Conservation (phyloP, 2,113 vertebrate genomes). For the Hippocampus zosterae region DNA sequence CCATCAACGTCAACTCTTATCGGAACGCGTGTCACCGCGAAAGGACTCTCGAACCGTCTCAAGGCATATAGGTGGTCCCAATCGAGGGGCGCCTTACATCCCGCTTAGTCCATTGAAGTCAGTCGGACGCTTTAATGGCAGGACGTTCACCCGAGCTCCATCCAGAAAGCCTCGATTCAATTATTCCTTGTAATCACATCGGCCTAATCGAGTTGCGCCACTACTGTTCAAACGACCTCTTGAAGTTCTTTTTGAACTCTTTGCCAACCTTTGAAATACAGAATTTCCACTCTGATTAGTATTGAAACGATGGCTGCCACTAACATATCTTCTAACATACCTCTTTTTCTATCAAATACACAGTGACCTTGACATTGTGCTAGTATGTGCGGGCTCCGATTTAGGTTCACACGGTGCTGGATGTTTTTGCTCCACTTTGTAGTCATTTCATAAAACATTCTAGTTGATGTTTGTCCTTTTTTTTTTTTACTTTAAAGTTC, state of each 20-base stretch:
- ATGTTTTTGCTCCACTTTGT: no score
- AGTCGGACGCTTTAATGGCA: background rate
- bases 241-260: constrained; percentile 16
- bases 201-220: constrained; percentile 29
- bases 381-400: no score
- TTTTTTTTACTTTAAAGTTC: no score
- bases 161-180: constrained; percentile 10
- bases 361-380: no score
- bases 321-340: no score
- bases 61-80: background rate
- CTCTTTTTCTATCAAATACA: no score
- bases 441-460: no score
- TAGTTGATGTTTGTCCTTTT: no score
- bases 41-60: background rate
- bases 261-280: background rate
- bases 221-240: constrained; percentile 25
- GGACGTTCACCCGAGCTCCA: background rate
- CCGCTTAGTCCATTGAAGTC: background rate
- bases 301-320: background rate
- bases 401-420: no score
- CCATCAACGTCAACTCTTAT: background rate
- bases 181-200: constrained; percentile 18
- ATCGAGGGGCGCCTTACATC: background rate
- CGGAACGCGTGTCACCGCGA: background rate
- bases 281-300: background rate